Percentiles rank a stretch among this genome's conserved stretches.
Conservation (phyloP, 2,797 vertebrate species). For the Galago senegalensis region DNA sequence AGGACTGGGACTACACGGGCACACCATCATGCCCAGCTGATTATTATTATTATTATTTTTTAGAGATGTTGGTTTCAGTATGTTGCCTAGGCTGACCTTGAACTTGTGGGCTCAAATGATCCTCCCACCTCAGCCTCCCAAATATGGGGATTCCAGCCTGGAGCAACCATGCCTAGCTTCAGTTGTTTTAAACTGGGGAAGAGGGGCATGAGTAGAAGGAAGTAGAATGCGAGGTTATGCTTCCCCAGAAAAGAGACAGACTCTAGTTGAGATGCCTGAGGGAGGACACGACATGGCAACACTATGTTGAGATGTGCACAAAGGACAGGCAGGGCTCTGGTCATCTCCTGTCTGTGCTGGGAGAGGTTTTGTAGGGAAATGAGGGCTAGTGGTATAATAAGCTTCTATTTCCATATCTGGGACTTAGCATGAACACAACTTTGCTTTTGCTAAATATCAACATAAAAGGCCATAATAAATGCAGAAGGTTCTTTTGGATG, state of each 20-base stretch:
- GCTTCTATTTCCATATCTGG: conserved; percentile 23
- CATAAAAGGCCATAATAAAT: neutral
- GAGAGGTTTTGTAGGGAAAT: neutral
- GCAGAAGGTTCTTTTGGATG: neutral
- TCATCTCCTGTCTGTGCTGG: neutral
- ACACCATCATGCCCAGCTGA: neutral
- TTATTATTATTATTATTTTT: neutral
- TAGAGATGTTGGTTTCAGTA: neutral
- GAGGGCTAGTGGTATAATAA: neutral
- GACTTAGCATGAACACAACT: neutral
- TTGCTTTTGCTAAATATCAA: conserved; percentile 1
- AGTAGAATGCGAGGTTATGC: neutral
- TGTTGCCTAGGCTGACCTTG: neutral
- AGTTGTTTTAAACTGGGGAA: conserved; percentile 31
- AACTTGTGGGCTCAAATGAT: neutral
- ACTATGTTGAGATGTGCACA: neutral
- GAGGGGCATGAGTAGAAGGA: neutral
- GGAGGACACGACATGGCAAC: neutral
- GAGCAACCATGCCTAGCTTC: neutral
- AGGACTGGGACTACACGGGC: neutral
- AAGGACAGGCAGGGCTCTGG: neutral
- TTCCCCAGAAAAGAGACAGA: neutral
- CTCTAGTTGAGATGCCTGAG: neutral
- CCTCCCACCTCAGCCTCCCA: neutral
- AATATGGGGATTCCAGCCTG: neutral